Evolutionary conservation across 2,113 vertebrate genomes (phyloP).

Genomic region (Archilochus colubris): DNA sequence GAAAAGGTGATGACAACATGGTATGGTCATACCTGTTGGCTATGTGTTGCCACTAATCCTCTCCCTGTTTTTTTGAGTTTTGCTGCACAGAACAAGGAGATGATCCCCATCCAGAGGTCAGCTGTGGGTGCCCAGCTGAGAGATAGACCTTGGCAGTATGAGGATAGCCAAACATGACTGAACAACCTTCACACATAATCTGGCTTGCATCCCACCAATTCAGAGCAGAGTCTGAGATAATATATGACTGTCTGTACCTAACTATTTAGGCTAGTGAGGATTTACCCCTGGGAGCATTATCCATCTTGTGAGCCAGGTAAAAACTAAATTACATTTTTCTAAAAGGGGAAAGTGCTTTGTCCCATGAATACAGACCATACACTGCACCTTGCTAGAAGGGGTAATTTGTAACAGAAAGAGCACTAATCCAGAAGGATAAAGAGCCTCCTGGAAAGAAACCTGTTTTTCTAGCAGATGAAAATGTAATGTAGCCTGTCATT

Average conservation of each 20-base stretch:
- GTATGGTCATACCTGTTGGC: background rate
- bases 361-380: background rate
- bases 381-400: background rate
- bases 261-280: background rate
- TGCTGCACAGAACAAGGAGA: background rate
- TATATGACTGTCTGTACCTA: background rate
- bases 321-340: background rate
- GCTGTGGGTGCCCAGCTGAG: background rate
- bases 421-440: background rate
- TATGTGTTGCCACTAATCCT: background rate
- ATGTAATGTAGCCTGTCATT: slow-evolving; percentile 1
- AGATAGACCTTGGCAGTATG: background rate
- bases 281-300: background rate
- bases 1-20: background rate
- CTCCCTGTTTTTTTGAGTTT: background rate
- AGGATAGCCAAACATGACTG: background rate
- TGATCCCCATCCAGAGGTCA: background rate
- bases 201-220: background rate
- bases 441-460: background rate
- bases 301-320: background rate
- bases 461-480: slow-evolving; percentile 12
- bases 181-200: background rate
- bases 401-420: background rate
- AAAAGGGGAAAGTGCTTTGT: background rate
- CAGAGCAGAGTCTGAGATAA: background rate